phyloP scores from a whole-genome alignment of 2,888 invertebrate genomes.

The Athalia circularis region DNA sequence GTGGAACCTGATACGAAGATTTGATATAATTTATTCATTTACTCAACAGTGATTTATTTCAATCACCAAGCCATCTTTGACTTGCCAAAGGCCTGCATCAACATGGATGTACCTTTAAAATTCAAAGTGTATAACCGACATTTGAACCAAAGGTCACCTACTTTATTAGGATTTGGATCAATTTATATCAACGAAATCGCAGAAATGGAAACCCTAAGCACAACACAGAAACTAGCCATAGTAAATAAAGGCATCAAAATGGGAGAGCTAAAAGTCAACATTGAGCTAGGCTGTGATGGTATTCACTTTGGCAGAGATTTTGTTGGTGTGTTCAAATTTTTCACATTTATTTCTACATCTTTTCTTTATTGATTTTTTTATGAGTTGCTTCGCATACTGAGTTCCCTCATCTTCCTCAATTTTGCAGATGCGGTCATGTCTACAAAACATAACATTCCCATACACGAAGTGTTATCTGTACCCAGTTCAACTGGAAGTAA shows the following conservation, averaged over 20 bases:
- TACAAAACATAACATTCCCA: constrained; percentile 67
- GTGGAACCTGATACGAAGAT: constrained; percentile 1
- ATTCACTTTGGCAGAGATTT: constrained; percentile 76
- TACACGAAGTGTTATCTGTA: constrained; percentile 54
- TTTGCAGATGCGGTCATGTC: constrained; percentile 61
- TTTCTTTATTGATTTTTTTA: background rate
- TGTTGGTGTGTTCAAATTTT: constrained; percentile 67
- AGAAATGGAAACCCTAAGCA: constrained; percentile 67
- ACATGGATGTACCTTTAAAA: constrained; percentile 67
- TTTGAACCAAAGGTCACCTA: constrained; percentile 72
- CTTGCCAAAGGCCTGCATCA: constrained; percentile 68
- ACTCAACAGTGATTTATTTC: constrained; percentile 72
- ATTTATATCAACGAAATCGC: constrained; percentile 71
- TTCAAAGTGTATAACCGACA: constrained; percentile 75
- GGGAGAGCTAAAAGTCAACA: constrained; percentile 73
- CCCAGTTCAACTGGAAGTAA: constrained; percentile 49
- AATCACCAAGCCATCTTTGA: constrained; percentile 74
- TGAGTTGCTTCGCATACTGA: background rate
- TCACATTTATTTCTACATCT: background rate
- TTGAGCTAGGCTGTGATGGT: constrained; percentile 75
- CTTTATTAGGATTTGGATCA: constrained; percentile 72
- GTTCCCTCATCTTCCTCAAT: background rate
- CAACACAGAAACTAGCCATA: constrained; percentile 71
- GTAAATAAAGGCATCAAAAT: constrained; percentile 73
- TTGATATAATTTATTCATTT: constrained; percentile 40